Percentiles rank a stretch among this genome's conserved stretches.
phyloP scores from a whole-genome alignment of 2,797 vertebrate genomes.

The Trachops cirrhosus region DNA sequence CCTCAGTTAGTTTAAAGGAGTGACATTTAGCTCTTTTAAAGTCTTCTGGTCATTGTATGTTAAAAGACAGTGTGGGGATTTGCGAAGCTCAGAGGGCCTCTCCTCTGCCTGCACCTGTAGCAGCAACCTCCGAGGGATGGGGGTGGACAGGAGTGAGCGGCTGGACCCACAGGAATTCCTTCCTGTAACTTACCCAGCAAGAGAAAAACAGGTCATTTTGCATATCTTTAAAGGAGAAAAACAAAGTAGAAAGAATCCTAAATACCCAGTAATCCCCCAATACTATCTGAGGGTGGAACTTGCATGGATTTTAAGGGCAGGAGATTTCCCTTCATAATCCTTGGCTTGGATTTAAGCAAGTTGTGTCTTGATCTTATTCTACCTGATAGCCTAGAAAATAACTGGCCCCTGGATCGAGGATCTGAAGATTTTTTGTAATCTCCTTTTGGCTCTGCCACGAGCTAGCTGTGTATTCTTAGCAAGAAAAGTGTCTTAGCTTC shows the following conservation, averaged over 20 bases:
- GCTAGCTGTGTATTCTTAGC: neutral
- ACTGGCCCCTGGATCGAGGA: neutral
- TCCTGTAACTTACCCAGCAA: neutral
- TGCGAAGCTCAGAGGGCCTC: neutral
- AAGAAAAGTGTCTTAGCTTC: neutral
- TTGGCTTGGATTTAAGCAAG: neutral
- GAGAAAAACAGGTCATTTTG: neutral
- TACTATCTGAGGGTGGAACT: neutral
- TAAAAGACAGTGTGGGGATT: neutral
- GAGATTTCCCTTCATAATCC: neutral
- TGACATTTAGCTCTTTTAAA: neutral
- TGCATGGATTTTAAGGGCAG: neutral
- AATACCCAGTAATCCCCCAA: neutral
- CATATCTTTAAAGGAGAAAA: conserved; percentile 22
- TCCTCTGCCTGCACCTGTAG: neutral
- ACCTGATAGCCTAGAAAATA: neutral
- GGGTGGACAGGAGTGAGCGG: neutral
- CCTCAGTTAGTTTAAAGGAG: neutral
- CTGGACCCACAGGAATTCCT: neutral
- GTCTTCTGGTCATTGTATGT: neutral
- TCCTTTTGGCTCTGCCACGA: neutral
- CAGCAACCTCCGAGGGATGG: neutral
- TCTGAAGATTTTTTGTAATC: neutral
- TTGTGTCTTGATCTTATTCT: neutral
- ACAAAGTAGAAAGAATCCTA: neutral